A percentile compares a stretch with the other conserved stretches of the same genome.
phyloP scores from a whole-genome alignment of 2,888 invertebrate genomes.

The Ormyrus nitidulus region DNA sequence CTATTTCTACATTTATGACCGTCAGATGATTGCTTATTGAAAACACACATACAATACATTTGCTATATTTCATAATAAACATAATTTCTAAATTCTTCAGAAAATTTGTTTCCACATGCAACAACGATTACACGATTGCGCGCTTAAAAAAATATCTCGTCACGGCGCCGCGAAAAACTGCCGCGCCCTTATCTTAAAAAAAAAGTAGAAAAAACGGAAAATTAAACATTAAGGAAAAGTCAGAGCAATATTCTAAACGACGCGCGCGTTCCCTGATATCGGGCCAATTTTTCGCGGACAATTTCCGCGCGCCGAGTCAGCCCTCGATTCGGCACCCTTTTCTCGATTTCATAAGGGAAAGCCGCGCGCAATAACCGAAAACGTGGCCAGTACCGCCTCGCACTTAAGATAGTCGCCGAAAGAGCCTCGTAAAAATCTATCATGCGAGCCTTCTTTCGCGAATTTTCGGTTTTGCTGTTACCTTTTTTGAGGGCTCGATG shows the following conservation, averaged over 20 bases:
- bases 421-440: slow-evolving; percentile 52
- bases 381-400: background rate
- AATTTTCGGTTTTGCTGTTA: too few relatives aligned
- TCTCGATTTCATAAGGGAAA: slow-evolving; percentile 38
- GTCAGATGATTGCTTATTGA: too few relatives aligned
- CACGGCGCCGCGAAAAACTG: too few relatives aligned
- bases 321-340: slow-evolving; percentile 1
- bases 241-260: slow-evolving; percentile 21
- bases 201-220: background rate
- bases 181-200: too few relatives aligned
- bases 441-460: background rate
- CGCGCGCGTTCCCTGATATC: slow-evolving; percentile 18
- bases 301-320: slow-evolving; percentile 44
- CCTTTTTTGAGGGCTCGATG: too few relatives aligned
- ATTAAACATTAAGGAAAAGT: slow-evolving; percentile 33
- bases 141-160: too few relatives aligned
- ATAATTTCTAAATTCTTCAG: too few relatives aligned
- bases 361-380: slow-evolving; percentile 47
- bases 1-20: too few relatives aligned
- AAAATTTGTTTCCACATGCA: too few relatives aligned
- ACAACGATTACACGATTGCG: too few relatives aligned
- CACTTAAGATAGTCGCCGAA: slow-evolving; percentile 28
- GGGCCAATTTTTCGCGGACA: slow-evolving; percentile 48
- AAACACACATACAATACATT: too few relatives aligned
- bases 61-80: too few relatives aligned